A percentile compares a stretch with the other conserved stretches of the same genome.
Conservation (phyloP, 92 coral and sea anemone genomes). For the Phenganax stokvisi region DNA sequence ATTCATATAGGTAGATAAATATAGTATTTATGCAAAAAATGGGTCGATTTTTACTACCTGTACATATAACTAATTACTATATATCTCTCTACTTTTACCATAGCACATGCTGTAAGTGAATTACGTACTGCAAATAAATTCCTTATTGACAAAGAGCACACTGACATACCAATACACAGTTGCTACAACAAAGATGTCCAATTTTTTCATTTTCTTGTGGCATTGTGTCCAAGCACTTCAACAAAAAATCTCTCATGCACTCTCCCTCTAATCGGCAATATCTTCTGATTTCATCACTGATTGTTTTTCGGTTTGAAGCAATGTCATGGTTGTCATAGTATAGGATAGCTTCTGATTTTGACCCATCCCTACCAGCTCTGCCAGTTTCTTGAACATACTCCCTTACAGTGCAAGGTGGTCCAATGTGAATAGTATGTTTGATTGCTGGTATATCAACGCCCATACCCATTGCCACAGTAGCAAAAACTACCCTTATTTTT, state of each 20-base stretch:
- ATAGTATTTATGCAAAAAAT: no score
- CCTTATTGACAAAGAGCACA: no score
- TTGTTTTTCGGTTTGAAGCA: neutral
- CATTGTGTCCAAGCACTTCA: constrained; percentile 9
- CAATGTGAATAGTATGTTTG: neutral
- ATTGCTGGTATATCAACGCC: constrained; percentile 54
- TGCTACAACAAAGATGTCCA: constrained; percentile 27
- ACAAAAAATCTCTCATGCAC: constrained; percentile 1
- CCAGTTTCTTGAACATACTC: neutral
- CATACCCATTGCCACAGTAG: constrained; percentile 61
- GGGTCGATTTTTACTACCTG: no score
- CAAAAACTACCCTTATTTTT: constrained; percentile 50
- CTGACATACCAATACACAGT: no score
- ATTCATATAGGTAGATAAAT: no score
- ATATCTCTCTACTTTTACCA: no score
- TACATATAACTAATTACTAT: no score
- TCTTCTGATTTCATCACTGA: constrained; percentile 20
- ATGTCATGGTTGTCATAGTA: neutral
- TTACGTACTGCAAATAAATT: no score
- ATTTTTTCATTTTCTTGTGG: neutral
- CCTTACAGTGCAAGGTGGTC: neutral
- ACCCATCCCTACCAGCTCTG: neutral
- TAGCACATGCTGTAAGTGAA: no score
- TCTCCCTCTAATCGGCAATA: neutral
- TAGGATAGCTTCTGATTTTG: neutral